phyloP scores from a whole-genome alignment of 1,140 invertebrate species.

The Pseudomyrmex gracilis region DNA sequence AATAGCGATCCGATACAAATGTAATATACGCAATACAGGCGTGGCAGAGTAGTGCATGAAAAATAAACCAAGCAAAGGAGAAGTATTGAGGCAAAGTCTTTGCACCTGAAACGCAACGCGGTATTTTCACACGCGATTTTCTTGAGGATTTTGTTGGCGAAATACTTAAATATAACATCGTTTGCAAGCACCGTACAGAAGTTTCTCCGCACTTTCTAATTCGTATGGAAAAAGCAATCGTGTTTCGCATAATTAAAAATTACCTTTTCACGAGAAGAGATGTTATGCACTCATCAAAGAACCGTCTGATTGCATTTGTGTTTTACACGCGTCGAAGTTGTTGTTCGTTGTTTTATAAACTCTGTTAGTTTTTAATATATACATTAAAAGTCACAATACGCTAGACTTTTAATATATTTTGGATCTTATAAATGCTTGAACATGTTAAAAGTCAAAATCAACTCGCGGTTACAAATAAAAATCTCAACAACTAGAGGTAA shows the following conservation, averaged over 20 bases:
- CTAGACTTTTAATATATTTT: not conserved
- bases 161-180: constrained; percentile 18
- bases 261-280: constrained; percentile 8
- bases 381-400: not conserved
- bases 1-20: not conserved
- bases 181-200: constrained; percentile 11
- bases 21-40: no score
- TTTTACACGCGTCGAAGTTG: no score
- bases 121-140: constrained; percentile 31
- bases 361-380: not conserved
- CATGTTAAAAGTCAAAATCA: not conserved
- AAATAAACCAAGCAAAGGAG: not conserved
- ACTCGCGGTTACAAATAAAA: no score
- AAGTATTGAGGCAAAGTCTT: not conserved
- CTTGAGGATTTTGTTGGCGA: constrained; percentile 11
- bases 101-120: not conserved
- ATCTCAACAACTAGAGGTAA: not conserved
- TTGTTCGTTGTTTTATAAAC: not conserved
- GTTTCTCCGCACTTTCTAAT: constrained; percentile 54
- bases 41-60: not conserved
- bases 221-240: not conserved
- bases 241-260: constrained; percentile 45
- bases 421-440: not conserved
- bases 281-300: not conserved
- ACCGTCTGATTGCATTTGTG: not conserved